phyloP scores from a whole-genome alignment of 2,113 vertebrate genomes.

The Ranitomeya variabilis region DNA sequence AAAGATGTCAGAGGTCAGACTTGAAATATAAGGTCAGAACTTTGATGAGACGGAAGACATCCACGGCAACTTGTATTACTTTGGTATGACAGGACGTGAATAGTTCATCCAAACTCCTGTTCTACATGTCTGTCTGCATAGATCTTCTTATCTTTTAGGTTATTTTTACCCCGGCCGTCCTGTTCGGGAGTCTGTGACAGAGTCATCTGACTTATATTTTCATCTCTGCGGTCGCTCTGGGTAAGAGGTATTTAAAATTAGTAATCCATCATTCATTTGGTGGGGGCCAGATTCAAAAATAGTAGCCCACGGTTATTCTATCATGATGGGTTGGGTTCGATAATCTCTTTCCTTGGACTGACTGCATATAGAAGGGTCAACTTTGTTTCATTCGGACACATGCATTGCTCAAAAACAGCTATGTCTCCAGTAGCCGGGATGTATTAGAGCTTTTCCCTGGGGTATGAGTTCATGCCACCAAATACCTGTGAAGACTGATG shows the following conservation, averaged over 20 bases:
- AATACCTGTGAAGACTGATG: background rate
- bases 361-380: background rate
- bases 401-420: background rate
- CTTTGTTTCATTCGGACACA: background rate
- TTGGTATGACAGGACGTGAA: conserved; percentile 21
- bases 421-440: background rate
- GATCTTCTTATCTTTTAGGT: conserved; percentile 38
- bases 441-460: background rate
- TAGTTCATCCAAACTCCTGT: conserved; percentile 14
- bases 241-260: conserved; percentile 42
- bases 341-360: background rate
- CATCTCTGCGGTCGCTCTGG: conserved; percentile 23
- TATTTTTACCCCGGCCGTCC: conserved; percentile 46
- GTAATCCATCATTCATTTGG: conserved; percentile 7
- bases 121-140: conserved; percentile 15
- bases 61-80: conserved; percentile 29
- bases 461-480: background rate
- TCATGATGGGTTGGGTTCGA: background rate
- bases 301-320: background rate
- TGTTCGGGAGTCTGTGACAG: conserved; percentile 3
- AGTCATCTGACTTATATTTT: conserved; percentile 52
- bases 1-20: conserved; percentile 33
- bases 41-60: conserved; percentile 36
- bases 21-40: conserved; percentile 39
- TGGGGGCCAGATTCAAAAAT: background rate